Conservation (phyloP, 1,140 invertebrate genomes). For the Trigoniulus corallinus region DNA sequence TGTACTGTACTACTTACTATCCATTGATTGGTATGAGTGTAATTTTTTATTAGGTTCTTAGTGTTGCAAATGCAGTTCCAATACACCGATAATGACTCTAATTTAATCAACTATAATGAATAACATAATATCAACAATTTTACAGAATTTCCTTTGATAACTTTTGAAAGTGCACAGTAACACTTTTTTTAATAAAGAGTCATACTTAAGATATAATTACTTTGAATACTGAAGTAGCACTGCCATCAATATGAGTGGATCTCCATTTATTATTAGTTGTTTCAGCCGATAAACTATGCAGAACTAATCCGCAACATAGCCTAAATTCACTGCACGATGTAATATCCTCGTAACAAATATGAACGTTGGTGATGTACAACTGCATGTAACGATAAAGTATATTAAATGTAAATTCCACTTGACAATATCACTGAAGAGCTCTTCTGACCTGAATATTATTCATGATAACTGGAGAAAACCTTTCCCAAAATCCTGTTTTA, state of each 20-base stretch:
- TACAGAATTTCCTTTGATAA: too few relatives aligned
- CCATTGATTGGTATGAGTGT: too few relatives aligned
- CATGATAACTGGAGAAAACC: constrained; percentile 49
- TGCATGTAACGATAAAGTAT: too few relatives aligned
- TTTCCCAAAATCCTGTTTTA: constrained; percentile 40
- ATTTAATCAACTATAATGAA: constrained; percentile 38
- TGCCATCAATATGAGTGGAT: constrained; percentile 41
- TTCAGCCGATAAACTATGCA: constrained; percentile 57
- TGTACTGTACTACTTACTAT: too few relatives aligned
- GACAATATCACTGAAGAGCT: too few relatives aligned
- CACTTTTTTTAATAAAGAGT: constrained; percentile 1
- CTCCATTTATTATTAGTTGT: constrained; percentile 77
- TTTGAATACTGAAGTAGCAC: constrained; percentile 51
- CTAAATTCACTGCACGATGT: constrained; percentile 37
- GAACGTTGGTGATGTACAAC: constrained; percentile 56
- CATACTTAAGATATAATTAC: constrained; percentile 11
- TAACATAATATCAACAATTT: constrained; percentile 9
- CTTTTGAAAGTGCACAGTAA: too few relatives aligned
- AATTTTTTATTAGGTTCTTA: too few relatives aligned
- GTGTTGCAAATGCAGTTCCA: constrained; percentile 41
- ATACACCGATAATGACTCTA: constrained; percentile 58
- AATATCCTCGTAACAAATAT: constrained; percentile 61
- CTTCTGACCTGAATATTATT: constrained; percentile 51
- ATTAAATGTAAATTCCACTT: too few relatives aligned
- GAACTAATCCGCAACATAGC: constrained; percentile 55